Conservation (phyloP, 2,113 vertebrate species). For the Lepus timidus region DNA sequence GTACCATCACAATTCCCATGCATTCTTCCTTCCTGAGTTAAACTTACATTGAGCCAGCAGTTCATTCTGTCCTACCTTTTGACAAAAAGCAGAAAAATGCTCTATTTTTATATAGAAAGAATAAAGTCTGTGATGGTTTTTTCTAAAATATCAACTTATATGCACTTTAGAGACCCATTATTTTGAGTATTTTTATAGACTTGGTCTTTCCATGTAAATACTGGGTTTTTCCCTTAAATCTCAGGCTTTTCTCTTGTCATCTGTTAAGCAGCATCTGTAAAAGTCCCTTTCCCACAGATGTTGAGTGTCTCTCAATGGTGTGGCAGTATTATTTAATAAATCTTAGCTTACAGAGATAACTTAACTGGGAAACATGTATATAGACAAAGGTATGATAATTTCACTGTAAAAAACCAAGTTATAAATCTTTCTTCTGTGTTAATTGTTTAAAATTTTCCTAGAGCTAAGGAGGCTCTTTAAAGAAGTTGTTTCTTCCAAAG, state of each 20-base stretch:
- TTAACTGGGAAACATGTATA: conserved; percentile 17
- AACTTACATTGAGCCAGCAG: conserved; percentile 12
- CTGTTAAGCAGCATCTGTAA: conserved; percentile 66
- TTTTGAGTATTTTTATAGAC: conserved; percentile 75
- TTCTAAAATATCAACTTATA: conserved; percentile 73
- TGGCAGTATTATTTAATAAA: conserved; percentile 74
- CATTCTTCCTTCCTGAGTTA: conserved; percentile 22
- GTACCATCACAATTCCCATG: neutral
- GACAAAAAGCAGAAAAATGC: conserved; percentile 58
- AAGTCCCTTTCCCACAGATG: conserved; percentile 32
- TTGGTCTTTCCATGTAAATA: conserved; percentile 79
- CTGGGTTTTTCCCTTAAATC: conserved; percentile 56
- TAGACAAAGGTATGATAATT: conserved; percentile 81
- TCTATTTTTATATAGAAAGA: conserved; percentile 86
- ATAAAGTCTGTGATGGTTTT: conserved; percentile 82
- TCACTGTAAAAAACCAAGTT: conserved; percentile 83
- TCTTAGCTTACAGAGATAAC: conserved; percentile 46
- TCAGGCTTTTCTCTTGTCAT: conserved; percentile 56
- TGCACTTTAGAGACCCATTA: conserved; percentile 86
- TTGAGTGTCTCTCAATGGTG: conserved; percentile 37
- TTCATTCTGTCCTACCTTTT: conserved; percentile 54
- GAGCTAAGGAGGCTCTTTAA: conserved; percentile 64
- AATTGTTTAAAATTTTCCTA: conserved; percentile 54
- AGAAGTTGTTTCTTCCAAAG: conserved; percentile 73
- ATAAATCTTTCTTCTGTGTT: conserved; percentile 39